phyloP scores from a whole-genome alignment of 2,888 invertebrate genomes.

The Invenusta paracnida region DNA sequence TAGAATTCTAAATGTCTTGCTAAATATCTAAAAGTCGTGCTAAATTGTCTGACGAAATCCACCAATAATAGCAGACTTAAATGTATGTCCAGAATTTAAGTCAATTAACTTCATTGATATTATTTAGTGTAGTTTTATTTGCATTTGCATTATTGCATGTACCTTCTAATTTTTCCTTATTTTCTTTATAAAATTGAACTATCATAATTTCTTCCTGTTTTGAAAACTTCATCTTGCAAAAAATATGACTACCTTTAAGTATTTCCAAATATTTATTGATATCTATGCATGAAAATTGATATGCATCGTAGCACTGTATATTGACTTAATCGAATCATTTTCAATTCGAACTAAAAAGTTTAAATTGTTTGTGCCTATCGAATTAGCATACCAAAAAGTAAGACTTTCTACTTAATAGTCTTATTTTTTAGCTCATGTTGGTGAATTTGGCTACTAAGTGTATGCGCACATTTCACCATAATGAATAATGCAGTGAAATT shows the following conservation, averaged over 20 bases:
- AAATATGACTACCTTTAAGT: too few species aligned
- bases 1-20: not conserved
- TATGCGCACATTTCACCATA: too few species aligned
- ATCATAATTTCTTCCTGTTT: too few species aligned
- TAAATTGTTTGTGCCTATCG: not conserved
- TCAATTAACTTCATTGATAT: not conserved
- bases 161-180: too few species aligned
- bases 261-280: not conserved
- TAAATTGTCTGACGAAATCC: not conserved
- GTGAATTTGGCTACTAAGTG: too few species aligned
- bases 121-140: not conserved
- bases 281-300: too few species aligned
- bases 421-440: too few species aligned
- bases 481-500: too few species aligned
- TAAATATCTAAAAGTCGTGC: not conserved
- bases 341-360: not conserved
- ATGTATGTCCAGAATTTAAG: not conserved
- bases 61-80: not conserved
- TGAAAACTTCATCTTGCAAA: too few species aligned
- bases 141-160: not conserved
- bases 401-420: not conserved
- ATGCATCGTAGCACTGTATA: too few species aligned
- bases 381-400: not conserved
- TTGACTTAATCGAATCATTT: too few species aligned
- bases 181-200: too few species aligned